Evolutionary conservation across 2,888 invertebrate species (phyloP).

Genomic region (Drosophila vallismaia): DNA sequence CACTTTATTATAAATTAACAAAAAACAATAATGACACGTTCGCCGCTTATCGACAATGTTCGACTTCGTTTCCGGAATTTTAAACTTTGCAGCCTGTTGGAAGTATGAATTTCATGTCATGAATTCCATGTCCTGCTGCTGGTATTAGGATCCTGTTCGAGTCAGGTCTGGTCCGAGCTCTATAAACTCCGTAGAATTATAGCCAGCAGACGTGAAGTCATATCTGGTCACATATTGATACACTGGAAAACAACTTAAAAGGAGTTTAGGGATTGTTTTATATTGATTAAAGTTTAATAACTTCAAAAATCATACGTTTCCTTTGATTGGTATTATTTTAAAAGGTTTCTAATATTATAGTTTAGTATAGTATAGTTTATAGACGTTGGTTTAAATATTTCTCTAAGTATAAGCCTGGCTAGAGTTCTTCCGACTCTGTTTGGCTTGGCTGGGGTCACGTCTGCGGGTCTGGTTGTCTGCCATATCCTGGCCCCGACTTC

Average conservation of each 20-base stretch:
- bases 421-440: constrained; percentile 21
- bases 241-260: neutral
- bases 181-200: constrained; percentile 76
- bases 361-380: too few relatives aligned
- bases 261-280: too few relatives aligned
- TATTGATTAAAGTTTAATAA: too few relatives aligned
- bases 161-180: constrained; percentile 31
- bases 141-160: constrained; percentile 11
- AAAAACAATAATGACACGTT: constrained; percentile 63
- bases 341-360: too few relatives aligned
- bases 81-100: constrained; percentile 39
- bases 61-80: constrained; percentile 46
- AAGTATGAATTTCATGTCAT: constrained; percentile 47
- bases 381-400: neutral
- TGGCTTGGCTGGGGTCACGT: constrained; percentile 62
- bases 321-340: too few relatives aligned
- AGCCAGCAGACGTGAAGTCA: constrained; percentile 77
- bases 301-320: too few relatives aligned
- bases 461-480: constrained; percentile 37
- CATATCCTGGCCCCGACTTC: constrained; percentile 26
- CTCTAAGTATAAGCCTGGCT: constrained; percentile 19
- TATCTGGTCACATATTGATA: constrained; percentile 46
- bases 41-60: constrained; percentile 62
- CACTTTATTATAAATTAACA: constrained; percentile 76
- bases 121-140: constrained; percentile 23